Evolutionary conservation across 2,797 vertebrate species (phyloP).

Genomic region (Brachyrhaphis roseni): DNA sequence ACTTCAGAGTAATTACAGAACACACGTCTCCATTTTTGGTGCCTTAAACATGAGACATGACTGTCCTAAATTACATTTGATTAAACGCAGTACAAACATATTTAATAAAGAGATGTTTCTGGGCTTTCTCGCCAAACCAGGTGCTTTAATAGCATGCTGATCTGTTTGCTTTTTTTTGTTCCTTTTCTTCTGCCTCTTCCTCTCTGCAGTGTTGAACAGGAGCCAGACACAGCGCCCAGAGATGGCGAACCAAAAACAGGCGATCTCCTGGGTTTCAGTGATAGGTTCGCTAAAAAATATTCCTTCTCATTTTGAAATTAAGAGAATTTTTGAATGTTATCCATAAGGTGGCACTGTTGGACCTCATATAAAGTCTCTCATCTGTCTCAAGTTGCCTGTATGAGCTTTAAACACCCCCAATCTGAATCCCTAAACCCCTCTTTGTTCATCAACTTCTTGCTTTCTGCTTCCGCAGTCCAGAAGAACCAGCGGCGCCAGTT

Average conservation of each 20-base stretch:
- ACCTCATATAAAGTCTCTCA: constrained; percentile 26
- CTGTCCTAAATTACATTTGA: constrained; percentile 41
- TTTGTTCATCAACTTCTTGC: constrained; percentile 37
- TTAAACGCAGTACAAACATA: constrained; percentile 34
- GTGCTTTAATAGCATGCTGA: constrained; percentile 34
- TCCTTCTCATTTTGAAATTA: constrained; percentile 11
- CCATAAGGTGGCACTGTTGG: constrained; percentile 71
- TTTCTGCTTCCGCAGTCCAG: constrained; percentile 47
- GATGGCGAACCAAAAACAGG: constrained; percentile 55
- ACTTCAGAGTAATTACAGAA: constrained; percentile 42
- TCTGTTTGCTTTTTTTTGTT: background rate
- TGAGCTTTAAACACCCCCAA: constrained; percentile 35
- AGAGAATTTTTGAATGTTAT: background rate
- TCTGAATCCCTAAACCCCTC: constrained; percentile 6
- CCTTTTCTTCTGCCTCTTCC: background rate
- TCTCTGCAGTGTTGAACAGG: constrained; percentile 55
- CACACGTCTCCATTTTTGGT: constrained; percentile 29
- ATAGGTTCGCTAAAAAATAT: constrained; percentile 67
- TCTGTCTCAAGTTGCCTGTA: constrained; percentile 34
- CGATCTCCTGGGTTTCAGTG: constrained; percentile 68
- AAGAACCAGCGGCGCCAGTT: constrained; percentile 51
- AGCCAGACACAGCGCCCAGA: constrained; percentile 49
- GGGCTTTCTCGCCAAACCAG: constrained; percentile 31
- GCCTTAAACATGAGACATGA: constrained; percentile 25
- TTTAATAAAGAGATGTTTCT: constrained; percentile 9